Conservation (phyloP, 2,797 vertebrate species). For the Rhabdomys pumilio region DNA sequence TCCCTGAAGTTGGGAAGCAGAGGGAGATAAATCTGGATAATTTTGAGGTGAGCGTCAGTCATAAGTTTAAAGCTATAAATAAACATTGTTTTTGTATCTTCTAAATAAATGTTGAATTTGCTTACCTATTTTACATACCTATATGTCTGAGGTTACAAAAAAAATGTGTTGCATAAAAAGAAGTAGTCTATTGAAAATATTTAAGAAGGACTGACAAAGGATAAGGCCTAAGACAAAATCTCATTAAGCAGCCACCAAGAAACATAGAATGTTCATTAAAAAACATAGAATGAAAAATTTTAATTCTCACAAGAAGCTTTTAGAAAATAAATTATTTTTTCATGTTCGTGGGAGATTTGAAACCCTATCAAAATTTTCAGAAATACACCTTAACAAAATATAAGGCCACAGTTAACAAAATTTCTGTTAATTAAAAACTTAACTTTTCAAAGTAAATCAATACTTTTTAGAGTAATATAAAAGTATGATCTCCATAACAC, state of each 20-base stretch:
- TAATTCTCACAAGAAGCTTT: not conserved
- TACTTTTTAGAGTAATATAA: not conserved
- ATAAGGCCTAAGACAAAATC: not conserved
- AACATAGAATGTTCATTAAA: not conserved
- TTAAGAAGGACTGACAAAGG: not conserved
- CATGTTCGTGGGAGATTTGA: not conserved
- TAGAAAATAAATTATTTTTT: not conserved
- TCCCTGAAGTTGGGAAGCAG: not conserved
- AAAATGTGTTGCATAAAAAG: not conserved
- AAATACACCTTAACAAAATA: not conserved
- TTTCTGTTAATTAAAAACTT: not conserved
- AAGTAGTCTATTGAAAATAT: not conserved
- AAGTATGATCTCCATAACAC: not conserved
- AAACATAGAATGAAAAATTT: not conserved
- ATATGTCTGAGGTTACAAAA: not conserved
- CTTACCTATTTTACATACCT: not conserved
- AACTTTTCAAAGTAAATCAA: not conserved
- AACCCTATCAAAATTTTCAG: not conserved
- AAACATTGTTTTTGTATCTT: not conserved
- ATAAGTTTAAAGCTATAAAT: not conserved
- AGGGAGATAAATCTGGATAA: not conserved
- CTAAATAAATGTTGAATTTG: not conserved
- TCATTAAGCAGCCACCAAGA: not conserved
- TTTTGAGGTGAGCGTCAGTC: not conserved
- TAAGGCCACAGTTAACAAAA: not conserved